phyloP scores from a whole-genome alignment of 2,797 vertebrate genomes.

The Lycodopsis pacificus region DNA sequence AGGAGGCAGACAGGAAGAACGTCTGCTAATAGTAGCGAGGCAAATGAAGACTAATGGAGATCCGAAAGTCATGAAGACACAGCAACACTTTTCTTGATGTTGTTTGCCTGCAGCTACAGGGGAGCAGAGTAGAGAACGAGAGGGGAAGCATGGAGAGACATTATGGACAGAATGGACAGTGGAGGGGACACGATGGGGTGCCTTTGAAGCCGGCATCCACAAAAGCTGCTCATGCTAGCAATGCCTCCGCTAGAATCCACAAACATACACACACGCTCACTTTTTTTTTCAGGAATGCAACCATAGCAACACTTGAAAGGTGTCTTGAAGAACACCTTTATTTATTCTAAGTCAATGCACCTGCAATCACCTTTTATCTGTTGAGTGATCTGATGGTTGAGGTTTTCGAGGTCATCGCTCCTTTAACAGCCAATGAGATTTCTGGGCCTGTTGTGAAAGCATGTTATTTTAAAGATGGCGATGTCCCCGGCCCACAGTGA shows the following conservation, averaged over 20 bases:
- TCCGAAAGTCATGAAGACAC: background rate
- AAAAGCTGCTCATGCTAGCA: conserved; percentile 36
- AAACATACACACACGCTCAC: conserved; percentile 22
- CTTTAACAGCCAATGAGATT: background rate
- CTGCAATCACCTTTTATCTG: background rate
- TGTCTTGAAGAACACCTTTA: no score
- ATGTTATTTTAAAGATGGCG: background rate
- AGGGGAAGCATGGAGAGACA: conserved; percentile 12
- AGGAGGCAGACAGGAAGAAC: conserved; percentile 8
- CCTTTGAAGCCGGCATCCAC: conserved; percentile 50
- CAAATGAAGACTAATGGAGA: background rate
- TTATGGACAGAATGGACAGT: conserved; percentile 15
- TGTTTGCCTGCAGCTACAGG: conserved; percentile 23
- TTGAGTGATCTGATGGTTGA: background rate
- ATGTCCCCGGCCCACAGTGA: background rate
- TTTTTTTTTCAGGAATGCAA: conserved; percentile 25
- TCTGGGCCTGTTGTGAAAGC: background rate
- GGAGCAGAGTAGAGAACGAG: conserved; percentile 29
- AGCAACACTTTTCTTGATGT: background rate
- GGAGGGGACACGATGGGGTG: conserved; percentile 43
- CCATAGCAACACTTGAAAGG: conserved; percentile 4
- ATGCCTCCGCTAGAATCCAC: conserved; percentile 32
- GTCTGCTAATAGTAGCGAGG: background rate
- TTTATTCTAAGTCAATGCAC: no score
- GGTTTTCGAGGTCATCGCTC: background rate